Base-by-base conservation (phyloP, 1,140 invertebrate species). In the Belonocnema kinseyi region DNA sequence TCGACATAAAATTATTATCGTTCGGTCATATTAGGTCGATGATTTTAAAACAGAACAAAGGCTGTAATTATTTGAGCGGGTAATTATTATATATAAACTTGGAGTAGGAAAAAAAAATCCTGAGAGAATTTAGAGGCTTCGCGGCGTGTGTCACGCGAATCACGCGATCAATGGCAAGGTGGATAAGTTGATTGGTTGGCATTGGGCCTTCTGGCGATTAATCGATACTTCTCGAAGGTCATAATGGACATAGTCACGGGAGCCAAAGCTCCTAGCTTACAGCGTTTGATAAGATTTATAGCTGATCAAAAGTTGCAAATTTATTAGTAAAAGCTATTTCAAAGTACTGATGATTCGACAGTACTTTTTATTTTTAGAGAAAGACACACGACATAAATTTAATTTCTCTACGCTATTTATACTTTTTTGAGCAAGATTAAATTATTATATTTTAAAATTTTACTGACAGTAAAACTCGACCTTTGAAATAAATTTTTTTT, bases 111-210 rank as follows among this genome's bases (percentile, higher is more conserved):
- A 66, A 8, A 66, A 33, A 66, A 66, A 14, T 40, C n/a, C 26
- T 66, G 61, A 66, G 26, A 4, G 26, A 66, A 66, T 66, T 66
- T 40, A 66, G 61, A 46, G 61, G 61, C 61, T 66, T 11, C 40
- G 40, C 40, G 7, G 10, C 61, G 33, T 66, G 61, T 66, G 26
- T 66, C 61, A 66, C 61, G 61, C 61, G 61, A 66, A 13, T 66
- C 61, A 66, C 61, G 61, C 61, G 61, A 66, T 66, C 61, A 66
- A 66, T 66, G 33, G 61, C 61, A 66, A 66, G 61, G 40, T 66
- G 61, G 61, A 46, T 66, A 66, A 66, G 61, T 66, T 66, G 61
- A 66, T 66, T 66, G 61, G 61, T 66, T 66, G 61, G 61, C 61
- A 66, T 66, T 66, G 61, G 61, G 61, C n/a, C 33, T 66, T 21